phyloP scores from a whole-genome alignment of 2,888 invertebrate species.

The Thymelicus lineola region DNA sequence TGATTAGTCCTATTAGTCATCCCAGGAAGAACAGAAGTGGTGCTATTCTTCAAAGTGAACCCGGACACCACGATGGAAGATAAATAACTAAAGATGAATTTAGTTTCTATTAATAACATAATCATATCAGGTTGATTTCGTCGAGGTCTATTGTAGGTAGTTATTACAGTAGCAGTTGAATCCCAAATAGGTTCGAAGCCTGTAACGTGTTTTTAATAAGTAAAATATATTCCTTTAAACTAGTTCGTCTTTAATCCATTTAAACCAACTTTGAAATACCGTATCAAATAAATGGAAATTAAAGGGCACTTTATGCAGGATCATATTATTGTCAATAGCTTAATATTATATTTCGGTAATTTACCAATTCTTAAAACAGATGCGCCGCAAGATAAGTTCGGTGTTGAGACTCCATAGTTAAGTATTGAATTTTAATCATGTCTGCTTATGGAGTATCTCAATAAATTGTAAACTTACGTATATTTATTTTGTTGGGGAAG shows the following conservation, averaged over 20 bases:
- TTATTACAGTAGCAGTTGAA: too few species aligned
- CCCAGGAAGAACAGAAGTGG: too few species aligned
- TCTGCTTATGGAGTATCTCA: slow-evolving; percentile 11
- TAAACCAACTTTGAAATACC: slow-evolving; percentile 5
- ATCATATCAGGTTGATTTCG: too few species aligned
- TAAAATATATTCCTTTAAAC: neutral
- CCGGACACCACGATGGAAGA: too few species aligned
- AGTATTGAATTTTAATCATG: slow-evolving; percentile 23
- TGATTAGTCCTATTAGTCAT: too few species aligned
- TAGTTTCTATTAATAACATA: too few species aligned
- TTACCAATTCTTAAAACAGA: slow-evolving; percentile 2
- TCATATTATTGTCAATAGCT: slow-evolving; percentile 1
- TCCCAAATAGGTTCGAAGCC: too few species aligned
- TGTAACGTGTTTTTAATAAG: neutral
- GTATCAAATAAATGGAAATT: slow-evolving; percentile 9
- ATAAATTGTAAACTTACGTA: slow-evolving; percentile 31
- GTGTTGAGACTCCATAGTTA: neutral
- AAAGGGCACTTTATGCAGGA: slow-evolving; percentile 3
- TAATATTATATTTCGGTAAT: slow-evolving; percentile 9
- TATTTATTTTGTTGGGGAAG: slow-evolving; percentile 1
- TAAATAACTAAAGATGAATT: too few species aligned
- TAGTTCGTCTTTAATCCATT: neutral
- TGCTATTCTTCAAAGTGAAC: too few species aligned
- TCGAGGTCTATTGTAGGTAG: too few species aligned
- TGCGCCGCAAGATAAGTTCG: neutral